A percentile compares a stretch with the other conserved stretches of the same genome.
phyloP scores from a whole-genome alignment of 2,888 invertebrate species.

The Rhodophaea formosa region DNA sequence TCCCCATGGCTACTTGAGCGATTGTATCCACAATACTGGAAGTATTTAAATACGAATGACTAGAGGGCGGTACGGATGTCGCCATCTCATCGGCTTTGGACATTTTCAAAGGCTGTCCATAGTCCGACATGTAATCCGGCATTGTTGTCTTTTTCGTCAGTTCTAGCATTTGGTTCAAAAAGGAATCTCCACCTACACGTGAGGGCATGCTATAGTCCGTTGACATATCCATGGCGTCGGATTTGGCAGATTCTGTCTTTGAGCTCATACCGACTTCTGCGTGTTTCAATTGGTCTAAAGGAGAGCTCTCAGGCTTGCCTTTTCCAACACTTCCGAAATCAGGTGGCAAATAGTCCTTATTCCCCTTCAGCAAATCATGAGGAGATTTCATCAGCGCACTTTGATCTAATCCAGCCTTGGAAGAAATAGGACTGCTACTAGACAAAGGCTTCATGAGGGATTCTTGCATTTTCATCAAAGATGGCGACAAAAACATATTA shows the following conservation, averaged over 20 bases:
- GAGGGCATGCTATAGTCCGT: slow-evolving; percentile 75
- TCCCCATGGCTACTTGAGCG: slow-evolving; percentile 69
- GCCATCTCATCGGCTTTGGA: slow-evolving; percentile 80
- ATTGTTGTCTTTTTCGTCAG: slow-evolving; percentile 77
- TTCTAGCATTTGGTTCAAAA: slow-evolving; percentile 78
- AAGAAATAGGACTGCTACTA: slow-evolving; percentile 77
- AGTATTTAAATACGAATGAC: slow-evolving; percentile 66
- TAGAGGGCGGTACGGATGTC: slow-evolving; percentile 70
- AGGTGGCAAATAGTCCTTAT: slow-evolving; percentile 75
- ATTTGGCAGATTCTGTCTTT: slow-evolving; percentile 73
- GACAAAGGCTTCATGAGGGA: slow-evolving; percentile 81
- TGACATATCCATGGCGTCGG: slow-evolving; percentile 54
- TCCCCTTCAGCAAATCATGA: slow-evolving; percentile 65
- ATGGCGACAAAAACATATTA: slow-evolving; percentile 89
- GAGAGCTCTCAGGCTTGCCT: slow-evolving; percentile 69
- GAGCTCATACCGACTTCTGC: slow-evolving; percentile 67
- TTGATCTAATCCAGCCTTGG: slow-evolving; percentile 70
- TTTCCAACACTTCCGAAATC: slow-evolving; percentile 79
- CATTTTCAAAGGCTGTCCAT: slow-evolving; percentile 81
- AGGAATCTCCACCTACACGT: slow-evolving; percentile 70
- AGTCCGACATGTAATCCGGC: slow-evolving; percentile 73
- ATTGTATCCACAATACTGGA: slow-evolving; percentile 68
- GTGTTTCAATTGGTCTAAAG: slow-evolving; percentile 64
- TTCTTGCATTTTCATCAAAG: slow-evolving; percentile 87
- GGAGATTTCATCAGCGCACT: slow-evolving; percentile 70